Evolutionary conservation across 2,113 vertebrate species (phyloP).

Genomic region (Cephalopterus ornatus): DNA sequence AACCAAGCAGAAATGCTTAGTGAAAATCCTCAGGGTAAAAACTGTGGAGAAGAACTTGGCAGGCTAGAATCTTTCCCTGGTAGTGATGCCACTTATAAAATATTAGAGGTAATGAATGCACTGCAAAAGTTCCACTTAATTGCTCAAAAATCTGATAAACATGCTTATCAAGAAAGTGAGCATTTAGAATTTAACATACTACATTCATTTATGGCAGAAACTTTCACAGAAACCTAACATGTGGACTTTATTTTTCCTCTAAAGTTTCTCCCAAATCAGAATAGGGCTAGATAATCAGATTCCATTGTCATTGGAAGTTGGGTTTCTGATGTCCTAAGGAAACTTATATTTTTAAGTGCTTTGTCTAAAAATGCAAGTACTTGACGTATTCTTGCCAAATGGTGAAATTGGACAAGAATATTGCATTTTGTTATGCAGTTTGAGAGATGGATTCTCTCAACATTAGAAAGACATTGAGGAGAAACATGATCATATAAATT

Average conservation of each 20-base stretch:
- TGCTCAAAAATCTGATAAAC: background rate
- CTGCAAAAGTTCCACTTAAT: background rate
- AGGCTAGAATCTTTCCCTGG: constrained; percentile 78
- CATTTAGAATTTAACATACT: background rate
- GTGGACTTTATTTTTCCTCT: background rate
- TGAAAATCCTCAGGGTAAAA: background rate
- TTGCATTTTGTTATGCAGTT: background rate
- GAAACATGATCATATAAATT: background rate
- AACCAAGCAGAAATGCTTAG: background rate
- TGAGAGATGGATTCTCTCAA: background rate
- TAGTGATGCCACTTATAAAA: constrained; percentile 79
- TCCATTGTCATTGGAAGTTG: background rate
- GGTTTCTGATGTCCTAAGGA: background rate
- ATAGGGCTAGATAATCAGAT: background rate
- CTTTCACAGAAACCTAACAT: background rate
- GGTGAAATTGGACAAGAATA: background rate
- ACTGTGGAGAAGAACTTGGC: background rate
- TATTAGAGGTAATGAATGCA: constrained; percentile 84
- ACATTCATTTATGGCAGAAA: background rate
- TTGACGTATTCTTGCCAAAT: background rate
- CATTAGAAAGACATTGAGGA: background rate
- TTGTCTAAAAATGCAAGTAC: background rate
- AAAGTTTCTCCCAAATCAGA: background rate
- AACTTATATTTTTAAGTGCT: background rate
- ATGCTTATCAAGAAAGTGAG: background rate